Evolutionary conservation across 2,888 invertebrate genomes (phyloP).

Genomic region (Taphrorychus bicolor): DNA sequence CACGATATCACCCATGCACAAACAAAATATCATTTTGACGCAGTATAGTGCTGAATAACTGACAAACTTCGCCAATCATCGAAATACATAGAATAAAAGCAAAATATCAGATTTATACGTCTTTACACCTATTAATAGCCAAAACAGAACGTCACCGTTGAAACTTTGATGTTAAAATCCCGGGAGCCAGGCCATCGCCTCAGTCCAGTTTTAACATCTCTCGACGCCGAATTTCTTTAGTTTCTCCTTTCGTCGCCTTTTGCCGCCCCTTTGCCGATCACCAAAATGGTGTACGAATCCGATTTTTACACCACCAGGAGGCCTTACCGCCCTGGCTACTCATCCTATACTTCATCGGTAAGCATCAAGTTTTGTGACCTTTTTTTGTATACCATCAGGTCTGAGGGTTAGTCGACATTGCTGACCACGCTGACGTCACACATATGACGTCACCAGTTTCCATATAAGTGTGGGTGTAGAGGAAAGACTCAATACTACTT

Average conservation of each 20-base stretch:
- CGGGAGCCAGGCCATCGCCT: slow-evolving; percentile 46
- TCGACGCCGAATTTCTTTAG: slow-evolving; percentile 53
- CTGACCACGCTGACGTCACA: neutral
- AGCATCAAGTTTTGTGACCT: slow-evolving; percentile 57
- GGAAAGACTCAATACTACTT: too few relatives aligned
- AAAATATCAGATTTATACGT: slow-evolving; percentile 29
- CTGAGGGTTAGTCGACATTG: neutral
- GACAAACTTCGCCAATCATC: neutral
- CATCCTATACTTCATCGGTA: slow-evolving; percentile 83
- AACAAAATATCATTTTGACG: neutral
- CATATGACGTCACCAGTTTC: too few relatives aligned
- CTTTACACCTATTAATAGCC: slow-evolving; percentile 34
- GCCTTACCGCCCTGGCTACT: slow-evolving; percentile 73
- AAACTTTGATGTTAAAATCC: slow-evolving; percentile 51
- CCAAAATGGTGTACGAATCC: slow-evolving; percentile 89
- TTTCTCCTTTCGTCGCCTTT: slow-evolving; percentile 61
- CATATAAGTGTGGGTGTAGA: too few relatives aligned
- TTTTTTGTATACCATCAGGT: too few relatives aligned
- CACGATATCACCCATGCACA: neutral
- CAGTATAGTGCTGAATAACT: slow-evolving; percentile 1
- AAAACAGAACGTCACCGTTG: slow-evolving; percentile 32
- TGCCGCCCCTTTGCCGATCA: slow-evolving; percentile 42
- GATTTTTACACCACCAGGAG: slow-evolving; percentile 91
- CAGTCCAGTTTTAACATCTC: slow-evolving; percentile 52
- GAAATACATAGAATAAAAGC: slow-evolving; percentile 26